Conservation (phyloP, 2,797 vertebrate species). For the Acrocephalus scirpaceus region DNA sequence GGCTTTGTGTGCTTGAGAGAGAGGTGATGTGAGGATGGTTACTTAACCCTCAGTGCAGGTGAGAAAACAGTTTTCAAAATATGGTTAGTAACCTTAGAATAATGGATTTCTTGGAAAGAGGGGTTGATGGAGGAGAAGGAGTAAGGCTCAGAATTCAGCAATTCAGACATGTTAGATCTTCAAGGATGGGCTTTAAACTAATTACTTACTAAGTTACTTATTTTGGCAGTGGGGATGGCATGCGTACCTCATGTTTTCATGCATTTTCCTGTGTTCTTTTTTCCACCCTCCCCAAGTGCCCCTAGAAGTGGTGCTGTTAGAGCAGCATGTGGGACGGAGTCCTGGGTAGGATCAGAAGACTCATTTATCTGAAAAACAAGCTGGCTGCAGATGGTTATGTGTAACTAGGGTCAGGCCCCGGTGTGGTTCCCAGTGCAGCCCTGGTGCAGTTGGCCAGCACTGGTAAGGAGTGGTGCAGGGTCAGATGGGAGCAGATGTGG, state of each 20-base stretch:
- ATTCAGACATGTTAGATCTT: not conserved
- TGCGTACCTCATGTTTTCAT: not conserved
- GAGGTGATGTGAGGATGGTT: not conserved
- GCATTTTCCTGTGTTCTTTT: not conserved
- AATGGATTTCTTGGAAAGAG: not conserved
- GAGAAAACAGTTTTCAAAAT: not conserved
- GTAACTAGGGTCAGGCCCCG: rapidly evolving
- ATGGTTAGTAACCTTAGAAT: not conserved
- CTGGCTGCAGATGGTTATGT: not conserved
- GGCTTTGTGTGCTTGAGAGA: not conserved
- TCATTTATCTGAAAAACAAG: not conserved
- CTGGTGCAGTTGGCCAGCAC: not conserved
- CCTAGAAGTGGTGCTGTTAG: not conserved
- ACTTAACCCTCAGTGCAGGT: not conserved
- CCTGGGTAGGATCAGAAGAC: not conserved
- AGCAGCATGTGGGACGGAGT: rapidly evolving
- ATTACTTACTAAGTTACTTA: not conserved
- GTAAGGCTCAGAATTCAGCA: not conserved
- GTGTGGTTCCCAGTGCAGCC: not conserved
- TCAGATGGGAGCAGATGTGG: not conserved
- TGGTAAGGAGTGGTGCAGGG: not conserved
- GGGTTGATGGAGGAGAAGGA: not conserved
- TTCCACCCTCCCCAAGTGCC: not conserved
- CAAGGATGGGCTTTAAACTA: not conserved
- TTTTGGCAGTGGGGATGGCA: not conserved